Conservation (phyloP, 1,140 invertebrate species). For the Adelges cooleyi region DNA sequence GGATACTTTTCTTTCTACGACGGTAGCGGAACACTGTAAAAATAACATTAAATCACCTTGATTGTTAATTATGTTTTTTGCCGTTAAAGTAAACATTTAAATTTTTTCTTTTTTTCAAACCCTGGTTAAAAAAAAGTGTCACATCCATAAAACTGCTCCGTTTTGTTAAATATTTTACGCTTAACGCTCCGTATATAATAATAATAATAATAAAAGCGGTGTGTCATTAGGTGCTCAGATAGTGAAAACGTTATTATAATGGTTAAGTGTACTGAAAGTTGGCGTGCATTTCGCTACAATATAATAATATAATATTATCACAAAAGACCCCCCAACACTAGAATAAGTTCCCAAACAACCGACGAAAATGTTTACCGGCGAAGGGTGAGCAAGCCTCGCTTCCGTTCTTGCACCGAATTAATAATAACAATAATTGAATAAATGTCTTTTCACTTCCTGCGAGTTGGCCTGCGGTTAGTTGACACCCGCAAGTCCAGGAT, state of each 20-base stretch:
- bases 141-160: background rate
- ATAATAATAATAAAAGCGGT: no score
- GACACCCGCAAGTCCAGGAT: background rate
- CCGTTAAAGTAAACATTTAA: conserved; percentile 1
- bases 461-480: background rate
- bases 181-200: background rate
- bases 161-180: conserved; percentile 10
- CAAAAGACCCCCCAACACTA: no score
- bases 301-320: no score
- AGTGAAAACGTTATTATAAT: background rate
- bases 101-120: no score
- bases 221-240: background rate
- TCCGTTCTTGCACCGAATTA: background rate
- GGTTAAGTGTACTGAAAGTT: background rate
- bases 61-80: conserved; percentile 11
- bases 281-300: no score
- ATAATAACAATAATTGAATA: conserved; percentile 8
- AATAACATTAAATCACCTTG: conserved; percentile 7
- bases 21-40: background rate
- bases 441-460: background rate
- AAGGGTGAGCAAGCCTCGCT: background rate
- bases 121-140: background rate
- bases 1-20: background rate
- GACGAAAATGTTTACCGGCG: background rate
- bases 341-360: background rate